A percentile compares a stretch with the other conserved stretches of the same genome.
phyloP scores from a whole-genome alignment of 2,797 vertebrate species.

The Oreortyx pictus region DNA sequence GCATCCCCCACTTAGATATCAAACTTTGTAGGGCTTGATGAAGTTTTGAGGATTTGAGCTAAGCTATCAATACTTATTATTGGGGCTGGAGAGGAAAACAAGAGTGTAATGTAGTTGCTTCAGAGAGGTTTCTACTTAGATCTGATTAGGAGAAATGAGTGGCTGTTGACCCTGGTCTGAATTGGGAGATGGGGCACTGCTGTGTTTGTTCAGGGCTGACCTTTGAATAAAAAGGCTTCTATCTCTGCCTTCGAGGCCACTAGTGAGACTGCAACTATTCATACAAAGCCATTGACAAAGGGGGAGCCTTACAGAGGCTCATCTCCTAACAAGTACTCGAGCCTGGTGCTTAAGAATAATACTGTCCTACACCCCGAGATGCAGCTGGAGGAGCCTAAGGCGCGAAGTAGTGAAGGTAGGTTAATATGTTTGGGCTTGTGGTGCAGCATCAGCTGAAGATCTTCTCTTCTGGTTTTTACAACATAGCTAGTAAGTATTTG shows the following conservation, averaged over 20 bases:
- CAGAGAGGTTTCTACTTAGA: neutral
- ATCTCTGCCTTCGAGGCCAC: slow-evolving; percentile 1
- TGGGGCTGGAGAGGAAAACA: neutral
- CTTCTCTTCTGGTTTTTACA: neutral
- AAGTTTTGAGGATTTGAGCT: neutral
- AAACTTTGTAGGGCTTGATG: neutral
- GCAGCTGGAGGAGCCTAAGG: neutral
- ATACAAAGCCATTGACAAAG: neutral
- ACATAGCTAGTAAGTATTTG: neutral
- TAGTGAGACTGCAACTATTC: slow-evolving; percentile 6
- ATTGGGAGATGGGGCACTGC: neutral
- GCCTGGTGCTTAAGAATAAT: neutral
- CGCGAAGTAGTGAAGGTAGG: neutral
- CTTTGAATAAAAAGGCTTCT: slow-evolving; percentile 35
- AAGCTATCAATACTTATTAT: neutral
- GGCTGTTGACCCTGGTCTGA: slow-evolving; percentile 11
- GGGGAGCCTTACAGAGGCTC: slow-evolving; percentile 2
- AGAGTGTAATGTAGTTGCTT: neutral
- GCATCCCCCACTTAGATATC: neutral
- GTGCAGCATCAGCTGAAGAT: neutral
- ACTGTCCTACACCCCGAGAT: fast-evolving
- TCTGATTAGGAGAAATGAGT: neutral
- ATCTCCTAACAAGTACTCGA: neutral
- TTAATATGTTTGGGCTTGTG: neutral
- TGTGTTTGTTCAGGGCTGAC: slow-evolving; percentile 13